A percentile compares a stretch with the other conserved stretches of the same genome.
Conservation (phyloP, 2,113 vertebrate species). For the Myrmophylax atrothorax region DNA sequence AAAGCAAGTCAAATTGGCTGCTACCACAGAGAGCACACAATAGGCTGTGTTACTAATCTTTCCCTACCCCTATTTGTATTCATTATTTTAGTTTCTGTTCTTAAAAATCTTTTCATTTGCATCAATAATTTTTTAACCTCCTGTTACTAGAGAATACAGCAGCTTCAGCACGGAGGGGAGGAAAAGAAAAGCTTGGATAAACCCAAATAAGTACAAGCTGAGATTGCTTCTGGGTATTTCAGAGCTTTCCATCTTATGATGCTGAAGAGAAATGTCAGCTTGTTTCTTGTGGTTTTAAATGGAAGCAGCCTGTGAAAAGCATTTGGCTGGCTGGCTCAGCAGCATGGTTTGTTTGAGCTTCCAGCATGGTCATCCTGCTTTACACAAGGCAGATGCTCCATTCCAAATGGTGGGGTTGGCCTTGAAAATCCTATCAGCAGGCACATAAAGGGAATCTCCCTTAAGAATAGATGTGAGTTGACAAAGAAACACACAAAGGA, state of each 20-base stretch:
- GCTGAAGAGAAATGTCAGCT: slow-evolving; percentile 57
- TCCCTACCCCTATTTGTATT: neutral
- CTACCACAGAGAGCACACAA: slow-evolving; percentile 41
- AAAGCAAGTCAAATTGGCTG: slow-evolving; percentile 46
- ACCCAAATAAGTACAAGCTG: slow-evolving; percentile 27
- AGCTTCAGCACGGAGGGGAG: neutral
- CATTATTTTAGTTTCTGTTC: slow-evolving; percentile 7
- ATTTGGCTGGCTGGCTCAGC: slow-evolving; percentile 39
- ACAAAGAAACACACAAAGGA: neutral
- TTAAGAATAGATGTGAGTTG: neutral
- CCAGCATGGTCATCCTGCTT: slow-evolving; percentile 31
- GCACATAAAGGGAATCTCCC: neutral
- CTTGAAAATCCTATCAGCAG: neutral
- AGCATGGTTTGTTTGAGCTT: slow-evolving; percentile 20
- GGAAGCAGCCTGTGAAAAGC: slow-evolving; percentile 28
- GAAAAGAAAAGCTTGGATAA: neutral
- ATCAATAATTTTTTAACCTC: slow-evolving; percentile 7
- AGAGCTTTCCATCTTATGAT: slow-evolving; percentile 33
- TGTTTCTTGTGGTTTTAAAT: slow-evolving; percentile 48
- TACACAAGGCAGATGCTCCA: slow-evolving; percentile 1
- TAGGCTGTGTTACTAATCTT: slow-evolving; percentile 48
- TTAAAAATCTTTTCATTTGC: slow-evolving; percentile 36
- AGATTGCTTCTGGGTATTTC: slow-evolving; percentile 51
- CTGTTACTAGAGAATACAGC: slow-evolving; percentile 9
- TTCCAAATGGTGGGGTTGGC: neutral